These are phyloP conservation scores for Vulpes ferrilata DNA, from an alignment of 2,113 vertebrate species.

Conservation along the genomic window DNA sequence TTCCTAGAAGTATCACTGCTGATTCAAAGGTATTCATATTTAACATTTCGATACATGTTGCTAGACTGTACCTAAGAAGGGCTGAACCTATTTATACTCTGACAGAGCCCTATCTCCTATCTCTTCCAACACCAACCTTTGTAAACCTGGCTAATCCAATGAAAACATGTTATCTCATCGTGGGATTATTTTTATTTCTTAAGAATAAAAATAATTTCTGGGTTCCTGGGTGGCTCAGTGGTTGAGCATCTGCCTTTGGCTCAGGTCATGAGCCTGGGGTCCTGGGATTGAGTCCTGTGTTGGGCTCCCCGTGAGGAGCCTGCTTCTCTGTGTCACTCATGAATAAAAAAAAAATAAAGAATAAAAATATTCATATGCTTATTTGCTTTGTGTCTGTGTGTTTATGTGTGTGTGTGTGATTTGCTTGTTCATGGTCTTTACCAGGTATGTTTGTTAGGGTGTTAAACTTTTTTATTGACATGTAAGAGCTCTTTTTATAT, in stretches of 20 bases:
- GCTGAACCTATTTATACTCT: background rate
- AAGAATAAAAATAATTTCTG: background rate
- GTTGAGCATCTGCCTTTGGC: too few relatives aligned
- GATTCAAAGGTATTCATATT: background rate
- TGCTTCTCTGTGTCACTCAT: too few relatives aligned
- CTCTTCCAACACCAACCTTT: background rate
- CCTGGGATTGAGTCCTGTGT: too few relatives aligned
- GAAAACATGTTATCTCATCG: background rate
- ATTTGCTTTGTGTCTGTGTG: background rate
- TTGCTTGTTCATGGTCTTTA: background rate
- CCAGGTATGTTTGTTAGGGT: background rate
- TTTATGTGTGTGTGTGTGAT: background rate
- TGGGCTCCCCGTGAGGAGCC: too few relatives aligned
- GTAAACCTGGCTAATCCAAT: background rate
- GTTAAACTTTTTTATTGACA: background rate
- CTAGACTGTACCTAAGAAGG: background rate
- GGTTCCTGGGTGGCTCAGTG: too few relatives aligned
- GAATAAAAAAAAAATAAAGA: too few relatives aligned
- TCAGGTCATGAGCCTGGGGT: too few relatives aligned
- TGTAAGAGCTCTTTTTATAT: background rate
- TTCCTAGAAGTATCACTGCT: background rate
- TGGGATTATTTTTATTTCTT: conserved; percentile 37
- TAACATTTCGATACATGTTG: conserved; percentile 15
- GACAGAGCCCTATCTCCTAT: background rate
- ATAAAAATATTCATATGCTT: background rate